Conservation (phyloP, 2,888 invertebrate species). For the Troides aeacus region DNA sequence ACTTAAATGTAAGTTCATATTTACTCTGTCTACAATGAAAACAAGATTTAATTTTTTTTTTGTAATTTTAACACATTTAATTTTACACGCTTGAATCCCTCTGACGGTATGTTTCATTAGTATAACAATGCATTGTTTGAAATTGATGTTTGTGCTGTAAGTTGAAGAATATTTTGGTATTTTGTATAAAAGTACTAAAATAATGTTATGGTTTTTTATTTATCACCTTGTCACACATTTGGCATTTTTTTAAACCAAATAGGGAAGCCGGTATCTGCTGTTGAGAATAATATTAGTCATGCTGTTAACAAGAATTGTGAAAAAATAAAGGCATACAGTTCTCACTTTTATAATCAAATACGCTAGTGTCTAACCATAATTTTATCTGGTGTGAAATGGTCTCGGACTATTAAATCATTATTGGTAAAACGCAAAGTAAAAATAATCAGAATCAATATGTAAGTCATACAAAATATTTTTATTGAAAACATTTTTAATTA, state of each 20-base stretch:
- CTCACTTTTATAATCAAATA: too few species aligned
- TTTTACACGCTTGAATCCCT: slow-evolving; percentile 36
- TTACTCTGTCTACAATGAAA: slow-evolving; percentile 36
- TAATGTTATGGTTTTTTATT: slow-evolving; percentile 34
- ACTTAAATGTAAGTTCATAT: slow-evolving; percentile 56
- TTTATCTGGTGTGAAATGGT: too few species aligned
- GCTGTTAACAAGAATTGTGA: too few species aligned
- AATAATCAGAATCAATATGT: too few species aligned
- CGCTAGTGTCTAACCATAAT: too few species aligned
- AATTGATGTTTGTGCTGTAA: slow-evolving; percentile 53
- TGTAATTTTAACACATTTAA: slow-evolving; percentile 32
- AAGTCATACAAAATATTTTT: too few species aligned
- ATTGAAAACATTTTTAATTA: too few species aligned
- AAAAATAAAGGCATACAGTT: too few species aligned
- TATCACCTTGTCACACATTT: not conserved
- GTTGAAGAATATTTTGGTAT: slow-evolving; percentile 62
- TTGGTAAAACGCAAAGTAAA: too few species aligned
- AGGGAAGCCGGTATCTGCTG: too few species aligned
- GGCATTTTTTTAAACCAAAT: not conserved
- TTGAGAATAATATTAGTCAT: too few species aligned
- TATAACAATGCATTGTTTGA: slow-evolving; percentile 42
- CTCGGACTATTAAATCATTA: too few species aligned
- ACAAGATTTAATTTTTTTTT: slow-evolving; percentile 18
- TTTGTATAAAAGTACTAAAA: slow-evolving; percentile 62
- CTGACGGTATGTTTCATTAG: slow-evolving; percentile 36